Evolutionary conservation across 2,113 vertebrate species (phyloP).

Genomic region (Leptosomus discolor): DNA sequence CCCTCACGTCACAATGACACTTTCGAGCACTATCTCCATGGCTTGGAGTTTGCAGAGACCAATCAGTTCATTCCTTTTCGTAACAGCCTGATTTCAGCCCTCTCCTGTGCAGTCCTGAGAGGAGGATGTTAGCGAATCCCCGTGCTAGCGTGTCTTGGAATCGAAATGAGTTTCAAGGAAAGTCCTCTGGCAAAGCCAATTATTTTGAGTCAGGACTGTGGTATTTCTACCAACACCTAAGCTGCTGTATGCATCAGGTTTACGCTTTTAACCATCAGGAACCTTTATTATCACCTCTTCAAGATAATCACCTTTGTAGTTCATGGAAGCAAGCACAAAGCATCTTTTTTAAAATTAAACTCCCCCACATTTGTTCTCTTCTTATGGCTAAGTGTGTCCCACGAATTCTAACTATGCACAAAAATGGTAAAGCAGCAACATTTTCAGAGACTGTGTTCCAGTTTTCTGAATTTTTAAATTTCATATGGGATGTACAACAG

Average conservation of each 20-base stretch:
- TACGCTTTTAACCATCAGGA: not conserved
- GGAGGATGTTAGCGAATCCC: not conserved
- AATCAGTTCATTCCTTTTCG: not conserved
- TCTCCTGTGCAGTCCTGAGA: not conserved
- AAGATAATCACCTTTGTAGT: not conserved
- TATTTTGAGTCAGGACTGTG: not conserved
- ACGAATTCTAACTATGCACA: not conserved
- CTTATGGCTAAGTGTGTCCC: not conserved
- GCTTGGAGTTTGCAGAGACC: constrained; percentile 20
- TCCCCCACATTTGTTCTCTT: not conserved
- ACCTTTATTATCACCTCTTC: not conserved
- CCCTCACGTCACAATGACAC: not conserved
- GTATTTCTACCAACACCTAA: not conserved
- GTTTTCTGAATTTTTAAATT: not conserved
- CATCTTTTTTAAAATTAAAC: not conserved
- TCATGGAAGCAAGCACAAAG: not conserved
- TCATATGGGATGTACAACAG: not conserved
- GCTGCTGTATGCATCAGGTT: not conserved
- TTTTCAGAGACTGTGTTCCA: not conserved
- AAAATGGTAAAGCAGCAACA: not conserved
- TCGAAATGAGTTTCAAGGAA: not conserved
- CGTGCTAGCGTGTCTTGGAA: not conserved
- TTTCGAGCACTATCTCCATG: constrained; percentile 28
- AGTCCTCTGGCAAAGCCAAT: not conserved
- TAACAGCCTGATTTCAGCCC: not conserved